Conservation (phyloP, 2,797 vertebrate genomes). For the Antennarius maculatus region DNA sequence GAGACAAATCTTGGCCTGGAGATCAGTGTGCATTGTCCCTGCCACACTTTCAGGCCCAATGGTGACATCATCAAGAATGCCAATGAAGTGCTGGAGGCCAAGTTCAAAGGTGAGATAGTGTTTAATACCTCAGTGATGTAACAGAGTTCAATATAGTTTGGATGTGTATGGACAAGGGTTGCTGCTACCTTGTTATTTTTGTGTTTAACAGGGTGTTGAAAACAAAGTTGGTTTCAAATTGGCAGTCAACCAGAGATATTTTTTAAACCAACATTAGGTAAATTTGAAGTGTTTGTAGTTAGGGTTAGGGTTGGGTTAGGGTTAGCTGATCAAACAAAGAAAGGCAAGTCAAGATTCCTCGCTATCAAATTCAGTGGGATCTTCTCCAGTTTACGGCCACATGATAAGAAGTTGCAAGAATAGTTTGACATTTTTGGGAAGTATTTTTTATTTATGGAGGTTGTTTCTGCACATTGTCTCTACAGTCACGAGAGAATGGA, state of each 20-base stretch:
- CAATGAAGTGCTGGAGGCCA: conserved; percentile 93
- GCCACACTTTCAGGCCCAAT: conserved; percentile 93
- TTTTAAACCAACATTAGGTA: neutral
- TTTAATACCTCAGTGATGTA: conserved; percentile 4
- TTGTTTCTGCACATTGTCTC: neutral
- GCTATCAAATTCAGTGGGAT: neutral
- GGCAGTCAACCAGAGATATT: neutral
- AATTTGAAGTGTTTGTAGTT: neutral
- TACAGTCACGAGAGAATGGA: neutral
- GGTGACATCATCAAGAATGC: conserved; percentile 92
- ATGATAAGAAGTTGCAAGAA: neutral
- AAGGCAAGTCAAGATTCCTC: no score
- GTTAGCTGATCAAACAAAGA: no score
- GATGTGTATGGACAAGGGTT: conserved; percentile 1
- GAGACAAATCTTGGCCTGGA: conserved; percentile 95
- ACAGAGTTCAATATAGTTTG: no score
- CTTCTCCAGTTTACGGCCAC: neutral
- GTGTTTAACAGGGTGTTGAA: neutral
- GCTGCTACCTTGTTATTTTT: conserved; percentile 4
- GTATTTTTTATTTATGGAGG: neutral
- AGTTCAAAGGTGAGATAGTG: conserved; percentile 90
- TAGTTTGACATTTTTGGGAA: conserved; percentile 9
- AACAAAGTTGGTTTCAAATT: neutral
- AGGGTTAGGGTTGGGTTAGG: neutral
- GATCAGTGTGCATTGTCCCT: conserved; percentile 97